Evolutionary conservation across 2,797 vertebrate species (phyloP), one percentile per base, ranked within the genome.

Genomic region (Sebastes paucispinis): DNA sequence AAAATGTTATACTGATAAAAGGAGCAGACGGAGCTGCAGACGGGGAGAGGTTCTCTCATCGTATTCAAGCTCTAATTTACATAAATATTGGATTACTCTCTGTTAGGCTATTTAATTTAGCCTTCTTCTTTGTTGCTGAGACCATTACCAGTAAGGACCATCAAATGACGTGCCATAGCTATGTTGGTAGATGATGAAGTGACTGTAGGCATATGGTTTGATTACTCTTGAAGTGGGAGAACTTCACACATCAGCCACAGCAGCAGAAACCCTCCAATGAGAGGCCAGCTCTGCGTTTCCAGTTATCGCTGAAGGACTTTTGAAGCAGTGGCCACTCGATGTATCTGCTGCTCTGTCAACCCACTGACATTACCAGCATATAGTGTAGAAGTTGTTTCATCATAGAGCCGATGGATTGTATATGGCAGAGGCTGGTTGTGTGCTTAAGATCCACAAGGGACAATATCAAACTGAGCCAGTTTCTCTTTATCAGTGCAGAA

Each of bases 151-250:
- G 57, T 50, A 16, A 79, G 80, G 69, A 36, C 66, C 70, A 80
- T 86, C 32, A 72, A 39, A 75, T 74, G 60, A 67, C 14, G 25
- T 10, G 52, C 36, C 60, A 16, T 64, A 55, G 67, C 69, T 43
- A 14, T 83, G 73, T 34, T 66, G 71, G 32, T 62, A 13, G 78
- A 76, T 79, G 75, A 72, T 78, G 36, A 59, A 39, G 70, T 72
- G 58, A 24, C 77, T 75, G 74, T 25, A 66, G 71, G 69, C 73
- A 34, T 12, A 63, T 29, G 22, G 64, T 63, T 13, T 85, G 83
- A 88, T 89, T 77, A 76, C 70, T 67, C 70, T 81, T 88, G 79
- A 88, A 86, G 81, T 72, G 68, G 39, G 14, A 75, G 73, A 80
- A 73, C 75, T 78, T 88, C 79, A 84, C 84, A 86, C 69, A 64